Evolutionary conservation across 1,140 invertebrate genomes (phyloP).

Genomic region (Daktulosphaira vitifoliae): DNA sequence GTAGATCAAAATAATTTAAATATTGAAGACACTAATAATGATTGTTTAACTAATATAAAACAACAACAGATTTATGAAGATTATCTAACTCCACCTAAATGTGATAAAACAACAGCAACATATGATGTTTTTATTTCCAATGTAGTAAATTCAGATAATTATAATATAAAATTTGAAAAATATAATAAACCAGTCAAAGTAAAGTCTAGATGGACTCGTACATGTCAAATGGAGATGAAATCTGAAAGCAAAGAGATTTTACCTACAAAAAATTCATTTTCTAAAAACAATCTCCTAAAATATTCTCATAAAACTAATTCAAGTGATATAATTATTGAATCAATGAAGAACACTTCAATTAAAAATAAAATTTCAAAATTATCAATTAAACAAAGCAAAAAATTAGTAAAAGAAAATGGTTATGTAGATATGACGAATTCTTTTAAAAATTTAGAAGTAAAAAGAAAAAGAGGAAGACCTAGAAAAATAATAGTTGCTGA

Average conservation of each 20-base stretch:
- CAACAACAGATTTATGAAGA: conserved; percentile 5
- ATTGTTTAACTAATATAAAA: background rate
- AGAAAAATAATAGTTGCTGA: background rate
- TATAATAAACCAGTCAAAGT: conserved; percentile 66
- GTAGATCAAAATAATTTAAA: background rate
- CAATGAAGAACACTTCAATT: background rate
- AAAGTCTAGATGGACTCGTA: conserved; percentile 73
- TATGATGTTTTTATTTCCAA: background rate
- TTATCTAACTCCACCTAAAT: background rate
- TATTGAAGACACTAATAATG: background rate
- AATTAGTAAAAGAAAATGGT: background rate
- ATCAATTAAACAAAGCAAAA: no score
- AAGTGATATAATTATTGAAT: background rate
- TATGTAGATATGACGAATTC: background rate
- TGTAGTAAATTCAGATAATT: background rate
- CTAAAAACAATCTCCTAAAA: no score
- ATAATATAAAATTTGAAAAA: background rate
- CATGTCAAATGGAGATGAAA: conserved; percentile 74
- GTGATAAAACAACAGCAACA: background rate
- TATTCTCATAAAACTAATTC: no score
- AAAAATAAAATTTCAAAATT: background rate
- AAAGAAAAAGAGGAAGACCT: conserved; percentile 13
- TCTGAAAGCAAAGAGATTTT: conserved; percentile 42
- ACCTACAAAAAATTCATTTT: no score
- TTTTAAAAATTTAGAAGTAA: background rate